These are phyloP conservation scores for Magallana nippona DNA, from an alignment of 2,888 invertebrate species.

Conservation along the genomic window DNA sequence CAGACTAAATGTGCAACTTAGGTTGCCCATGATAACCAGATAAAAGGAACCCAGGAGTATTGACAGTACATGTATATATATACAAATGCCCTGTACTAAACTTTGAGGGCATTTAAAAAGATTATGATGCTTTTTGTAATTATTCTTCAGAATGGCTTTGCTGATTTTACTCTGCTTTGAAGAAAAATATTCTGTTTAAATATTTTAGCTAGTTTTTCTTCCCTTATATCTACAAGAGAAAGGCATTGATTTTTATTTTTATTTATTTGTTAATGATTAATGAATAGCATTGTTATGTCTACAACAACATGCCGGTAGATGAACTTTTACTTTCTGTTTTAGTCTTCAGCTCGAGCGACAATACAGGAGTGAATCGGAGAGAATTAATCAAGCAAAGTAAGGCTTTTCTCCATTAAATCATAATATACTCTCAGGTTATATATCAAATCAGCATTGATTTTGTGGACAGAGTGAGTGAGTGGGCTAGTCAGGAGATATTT, in stretches of 20 bases:
- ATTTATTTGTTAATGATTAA: too few species aligned
- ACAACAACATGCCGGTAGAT: not conserved
- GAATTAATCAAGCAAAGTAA: constrained; percentile 72
- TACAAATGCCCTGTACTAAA: too few species aligned
- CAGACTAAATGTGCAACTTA: too few species aligned
- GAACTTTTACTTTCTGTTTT: constrained; percentile 51
- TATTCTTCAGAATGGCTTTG: not conserved
- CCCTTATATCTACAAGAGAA: not conserved
- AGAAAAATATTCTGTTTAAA: constrained; percentile 3
- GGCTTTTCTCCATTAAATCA: constrained; percentile 40
- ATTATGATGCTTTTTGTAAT: not conserved
- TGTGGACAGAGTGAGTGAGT: too few species aligned
- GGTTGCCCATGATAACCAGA: too few species aligned
- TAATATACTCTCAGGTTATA: not conserved
- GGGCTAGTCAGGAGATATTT: too few species aligned
- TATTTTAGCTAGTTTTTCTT: not conserved
- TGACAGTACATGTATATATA: too few species aligned
- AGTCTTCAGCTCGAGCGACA: constrained; percentile 68
- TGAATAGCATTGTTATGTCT: too few species aligned
- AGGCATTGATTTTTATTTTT: too few species aligned
- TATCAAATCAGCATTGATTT: not conserved
- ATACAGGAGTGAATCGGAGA: constrained; percentile 67
- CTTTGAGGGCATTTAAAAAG: not conserved
- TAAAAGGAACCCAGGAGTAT: too few species aligned
- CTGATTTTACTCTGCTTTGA: constrained; percentile 25